Evolutionary conservation across 2,888 invertebrate species (phyloP).

Genomic region (Carpatolechia fugitivella): DNA sequence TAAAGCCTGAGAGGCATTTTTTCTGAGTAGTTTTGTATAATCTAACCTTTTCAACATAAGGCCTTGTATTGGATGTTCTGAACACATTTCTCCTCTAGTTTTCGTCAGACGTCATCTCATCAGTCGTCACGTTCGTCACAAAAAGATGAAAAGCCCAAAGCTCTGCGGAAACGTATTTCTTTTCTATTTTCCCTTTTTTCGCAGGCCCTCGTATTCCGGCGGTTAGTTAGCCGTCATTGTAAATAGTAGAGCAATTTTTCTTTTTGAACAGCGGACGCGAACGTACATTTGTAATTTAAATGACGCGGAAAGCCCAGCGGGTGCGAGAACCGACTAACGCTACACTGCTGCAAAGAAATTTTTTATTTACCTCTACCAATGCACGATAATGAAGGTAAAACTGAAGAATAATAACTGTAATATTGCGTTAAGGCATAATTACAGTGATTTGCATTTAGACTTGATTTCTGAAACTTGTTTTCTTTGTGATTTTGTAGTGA

Average conservation of each 20-base stretch:
- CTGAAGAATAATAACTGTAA: not conserved
- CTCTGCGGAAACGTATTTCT: conserved; percentile 30
- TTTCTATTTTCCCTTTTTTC: conserved; percentile 15
- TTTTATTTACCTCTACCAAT: not conserved
- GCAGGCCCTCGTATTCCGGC: not conserved
- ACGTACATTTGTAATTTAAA: conserved; percentile 57
- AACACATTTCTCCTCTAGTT: not conserved
- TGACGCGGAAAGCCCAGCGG: conserved; percentile 42
- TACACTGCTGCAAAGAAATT: not conserved
- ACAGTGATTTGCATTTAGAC: not conserved
- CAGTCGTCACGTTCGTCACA: not conserved
- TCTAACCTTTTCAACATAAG: too few species aligned
- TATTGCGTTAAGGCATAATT: not conserved
- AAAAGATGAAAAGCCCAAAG: conserved; percentile 26
- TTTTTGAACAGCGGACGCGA: conserved; percentile 30
- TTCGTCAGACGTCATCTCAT: not conserved
- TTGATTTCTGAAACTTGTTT: not conserved
- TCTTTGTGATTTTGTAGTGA: not conserved
- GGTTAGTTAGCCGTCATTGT: conserved; percentile 18
- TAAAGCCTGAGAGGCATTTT: too few species aligned
- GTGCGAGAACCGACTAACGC: conserved; percentile 25
- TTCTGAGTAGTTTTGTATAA: too few species aligned
- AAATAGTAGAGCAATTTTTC: conserved; percentile 38
- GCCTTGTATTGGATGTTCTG: conserved; percentile 9
- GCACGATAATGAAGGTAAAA: not conserved